These are phyloP conservation scores for Tryphoninae sp. DNA, from an alignment of 2,888 invertebrate genomes.

Conservation along the genomic window DNA sequence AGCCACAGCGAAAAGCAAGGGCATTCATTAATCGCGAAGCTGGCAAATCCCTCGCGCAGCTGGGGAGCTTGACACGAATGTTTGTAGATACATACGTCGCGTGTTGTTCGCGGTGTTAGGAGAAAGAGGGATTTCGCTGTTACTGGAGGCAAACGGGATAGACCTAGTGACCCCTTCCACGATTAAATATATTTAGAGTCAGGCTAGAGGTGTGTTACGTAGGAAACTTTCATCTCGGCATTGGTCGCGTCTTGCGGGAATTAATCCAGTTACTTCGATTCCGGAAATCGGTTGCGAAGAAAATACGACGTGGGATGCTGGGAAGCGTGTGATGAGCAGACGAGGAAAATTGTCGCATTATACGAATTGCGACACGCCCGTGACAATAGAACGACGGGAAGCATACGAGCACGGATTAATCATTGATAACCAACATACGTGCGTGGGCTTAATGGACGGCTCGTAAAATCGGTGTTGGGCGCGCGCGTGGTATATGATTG, in stretches of 20 bases:
- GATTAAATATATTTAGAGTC: constrained; percentile 22
- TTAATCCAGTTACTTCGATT: neutral
- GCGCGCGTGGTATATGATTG: constrained; percentile 30
- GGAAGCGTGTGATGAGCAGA: constrained; percentile 16
- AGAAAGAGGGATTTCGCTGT: constrained; percentile 1
- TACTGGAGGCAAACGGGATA: neutral
- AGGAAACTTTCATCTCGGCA: neutral
- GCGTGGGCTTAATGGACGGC: constrained; percentile 68
- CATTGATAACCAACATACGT: constrained; percentile 69
- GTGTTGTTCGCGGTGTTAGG: neutral
- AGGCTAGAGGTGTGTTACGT: neutral
- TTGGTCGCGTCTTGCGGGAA: neutral
- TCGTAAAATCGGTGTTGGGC: constrained; percentile 70
- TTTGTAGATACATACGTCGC: constrained; percentile 47
- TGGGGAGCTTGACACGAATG: constrained; percentile 65
- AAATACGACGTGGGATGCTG: constrained; percentile 7
- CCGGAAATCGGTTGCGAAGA: constrained; percentile 14
- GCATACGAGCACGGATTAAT: constrained; percentile 67
- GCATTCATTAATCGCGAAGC: constrained; percentile 79
- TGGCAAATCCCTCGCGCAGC: constrained; percentile 79
- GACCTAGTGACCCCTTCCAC: neutral
- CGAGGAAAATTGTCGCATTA: constrained; percentile 6
- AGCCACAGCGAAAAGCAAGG: constrained; percentile 41
- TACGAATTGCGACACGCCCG: constrained; percentile 45
- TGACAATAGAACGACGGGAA: constrained; percentile 49